phyloP scores from a whole-genome alignment of 2,797 vertebrate species.

The Pangasius macronema region DNA sequence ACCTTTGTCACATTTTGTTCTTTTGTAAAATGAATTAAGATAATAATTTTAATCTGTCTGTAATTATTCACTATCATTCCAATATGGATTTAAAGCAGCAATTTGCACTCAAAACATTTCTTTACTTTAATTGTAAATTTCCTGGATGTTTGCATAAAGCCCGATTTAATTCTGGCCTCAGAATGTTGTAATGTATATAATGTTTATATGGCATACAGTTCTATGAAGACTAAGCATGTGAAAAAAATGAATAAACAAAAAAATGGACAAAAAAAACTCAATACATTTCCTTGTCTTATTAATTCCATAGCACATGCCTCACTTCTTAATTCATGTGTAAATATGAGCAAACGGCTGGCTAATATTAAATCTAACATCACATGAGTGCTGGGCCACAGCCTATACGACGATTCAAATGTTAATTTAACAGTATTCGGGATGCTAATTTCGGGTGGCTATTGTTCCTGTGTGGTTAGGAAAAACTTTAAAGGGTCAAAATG shows the following conservation, averaged over 20 bases:
- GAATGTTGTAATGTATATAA: conserved; percentile 61
- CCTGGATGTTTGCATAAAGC: conserved; percentile 11
- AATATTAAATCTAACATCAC: conserved; percentile 63
- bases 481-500: conserved; percentile 63
- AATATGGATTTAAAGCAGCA: conserved; percentile 1
- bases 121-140: conserved; percentile 28
- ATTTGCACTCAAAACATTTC: conserved; percentile 44
- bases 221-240: conserved; percentile 70
- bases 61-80: neutral
- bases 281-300: conserved; percentile 47
- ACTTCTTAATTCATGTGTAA: conserved; percentile 61
- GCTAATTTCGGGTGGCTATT: conserved; percentile 63
- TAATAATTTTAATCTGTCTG: conserved; percentile 4
- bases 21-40: neutral
- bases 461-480: conserved; percentile 65
- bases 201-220: conserved; percentile 73
- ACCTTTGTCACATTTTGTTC: conserved; percentile 16
- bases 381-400: conserved; percentile 14
- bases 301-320: conserved; percentile 11
- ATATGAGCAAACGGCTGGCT: conserved; percentile 46
- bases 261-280: conserved; percentile 61
- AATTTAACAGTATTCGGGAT: conserved; percentile 63
- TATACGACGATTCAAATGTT: conserved; percentile 65
- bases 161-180: conserved; percentile 23
- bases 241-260: conserved; percentile 71